Evolutionary conservation across 2,113 vertebrate genomes (phyloP), one percentile per base, ranked within the genome.

Genomic region (Arizona elegans): DNA sequence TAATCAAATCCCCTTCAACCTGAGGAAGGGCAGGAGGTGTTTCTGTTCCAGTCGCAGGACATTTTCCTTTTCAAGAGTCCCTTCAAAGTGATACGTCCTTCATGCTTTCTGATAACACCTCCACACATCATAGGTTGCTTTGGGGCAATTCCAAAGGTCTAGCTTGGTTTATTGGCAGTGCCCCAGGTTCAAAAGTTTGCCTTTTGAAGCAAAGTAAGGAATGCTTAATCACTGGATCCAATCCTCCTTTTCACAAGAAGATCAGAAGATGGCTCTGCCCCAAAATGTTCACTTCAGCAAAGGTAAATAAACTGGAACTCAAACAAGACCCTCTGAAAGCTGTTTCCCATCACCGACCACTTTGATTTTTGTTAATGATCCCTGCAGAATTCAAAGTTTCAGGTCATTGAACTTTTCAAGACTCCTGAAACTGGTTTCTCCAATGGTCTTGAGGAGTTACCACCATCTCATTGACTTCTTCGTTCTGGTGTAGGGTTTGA

Each of bases 231-330:
- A 15, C n/a, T 43, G 55, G 55, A 62, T 50, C 75, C 47, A 52
- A 50, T 52, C 47, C 12, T 33, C 13, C 2, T 89, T 33, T 29
- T 29, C 21, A 11, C n/a, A 23, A 90, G 81, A 90, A 87, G 89
- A 90, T 87, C 75, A 65, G 92, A 93, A 89, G 62, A 23, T 7
- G 11, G 47, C 55, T 54, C 3, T 7, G 43, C 54, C 43, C 54
- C 12, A 90, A 88, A 33, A n/a, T 24, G 3, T 90, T 38, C 52
- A 38, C 9, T 43, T 9, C 3, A 93, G 38, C 75, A 62, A 93
- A 93, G n/a, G 17, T 90, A 90, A 93, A 93, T 90, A 90, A 90
- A 90, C 17, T 24, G 50, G 65, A 81, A 50, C 26, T 59, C 87
- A 53, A 53, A 17, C 1, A 12, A 43, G 29, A 33, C 29, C 88